These are phyloP conservation scores for Hylia prasina DNA, from an alignment of 2,113 vertebrate genomes.

Conservation along the genomic window DNA sequence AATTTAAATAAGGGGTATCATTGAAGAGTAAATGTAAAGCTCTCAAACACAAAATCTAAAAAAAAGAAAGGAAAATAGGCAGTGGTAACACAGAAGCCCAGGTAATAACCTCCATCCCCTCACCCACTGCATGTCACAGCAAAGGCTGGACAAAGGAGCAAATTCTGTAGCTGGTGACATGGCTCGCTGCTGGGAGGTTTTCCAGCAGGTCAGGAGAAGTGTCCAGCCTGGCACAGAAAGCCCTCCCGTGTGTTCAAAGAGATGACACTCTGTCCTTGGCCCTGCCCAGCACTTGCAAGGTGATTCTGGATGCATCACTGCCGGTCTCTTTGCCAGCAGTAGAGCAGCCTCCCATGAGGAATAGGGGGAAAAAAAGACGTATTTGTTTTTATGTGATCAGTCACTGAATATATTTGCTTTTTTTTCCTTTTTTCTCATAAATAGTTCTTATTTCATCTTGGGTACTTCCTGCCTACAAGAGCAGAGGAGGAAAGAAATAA, in stretches of 20 bases:
- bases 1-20: background rate
- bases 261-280: background rate
- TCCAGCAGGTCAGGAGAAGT: background rate
- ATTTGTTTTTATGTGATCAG: background rate
- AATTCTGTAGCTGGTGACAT: background rate
- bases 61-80: background rate
- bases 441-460: background rate
- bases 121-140: background rate
- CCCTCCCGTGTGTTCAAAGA: background rate
- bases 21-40: background rate
- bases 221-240: background rate
- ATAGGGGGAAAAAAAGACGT: fast-evolving
- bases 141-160: background rate
- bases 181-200: background rate
- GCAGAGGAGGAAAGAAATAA: background rate
- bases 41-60: background rate
- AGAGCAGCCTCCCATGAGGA: background rate
- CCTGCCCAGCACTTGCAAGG: background rate
- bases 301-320: background rate
- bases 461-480: background rate
- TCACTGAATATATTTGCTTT: background rate
- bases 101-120: background rate
- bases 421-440: background rate
- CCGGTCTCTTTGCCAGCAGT: background rate
- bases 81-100: background rate